Base-by-base conservation (phyloP, 2,888 invertebrate species). In the Rhagonycha lutea region DNA sequence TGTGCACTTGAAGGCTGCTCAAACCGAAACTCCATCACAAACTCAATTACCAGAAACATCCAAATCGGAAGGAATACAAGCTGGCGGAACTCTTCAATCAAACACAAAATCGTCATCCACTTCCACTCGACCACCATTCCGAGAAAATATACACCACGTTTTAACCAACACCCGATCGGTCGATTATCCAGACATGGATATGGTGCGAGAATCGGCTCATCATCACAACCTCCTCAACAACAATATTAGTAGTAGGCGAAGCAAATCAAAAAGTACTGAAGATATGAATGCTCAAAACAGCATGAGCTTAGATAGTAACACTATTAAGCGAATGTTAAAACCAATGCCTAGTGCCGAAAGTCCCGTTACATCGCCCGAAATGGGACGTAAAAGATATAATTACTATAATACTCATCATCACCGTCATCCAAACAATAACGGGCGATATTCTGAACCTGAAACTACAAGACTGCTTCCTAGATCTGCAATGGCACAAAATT, bases 271-370 rank as follows among this genome's bases (percentile, higher is more conserved):
- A 89, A 96, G 96, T 88, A 96, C 96, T 71, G 96, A 96, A 88
- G 96, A 96, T 85, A 96, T 96, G 94, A 88, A 87, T 77, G 86
- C 84, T 79, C 86, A 86, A 80, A 87, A 85, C 77, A 89, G 89
- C 32, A 88, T 90, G 83, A 89, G 88, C 82, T 87, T 94, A 88
- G 96, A 96, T 88, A 94, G 94, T 84, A 94, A 93, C 85, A 97
- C 97, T 9, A 90, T 98, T 82, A 97, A 98, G 88, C 92, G 96
- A 80, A 97, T 98, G 96, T 90, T 98, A 82, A 97, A 97, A 85
- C 97, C 97, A 69, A 95, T 98, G 93, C 95, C 97, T 24, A 95
- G 95, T 81, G 93, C 94, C 75, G 96, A 96, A 86, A 95, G 95
- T 85, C 96, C 96, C 1, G 96, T 95, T 70, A 96, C 96, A 69